These are phyloP conservation scores for Caenorhabditis angaria DNA, from an alignment of 2,888 invertebrate genomes.

Conservation along the genomic window DNA sequence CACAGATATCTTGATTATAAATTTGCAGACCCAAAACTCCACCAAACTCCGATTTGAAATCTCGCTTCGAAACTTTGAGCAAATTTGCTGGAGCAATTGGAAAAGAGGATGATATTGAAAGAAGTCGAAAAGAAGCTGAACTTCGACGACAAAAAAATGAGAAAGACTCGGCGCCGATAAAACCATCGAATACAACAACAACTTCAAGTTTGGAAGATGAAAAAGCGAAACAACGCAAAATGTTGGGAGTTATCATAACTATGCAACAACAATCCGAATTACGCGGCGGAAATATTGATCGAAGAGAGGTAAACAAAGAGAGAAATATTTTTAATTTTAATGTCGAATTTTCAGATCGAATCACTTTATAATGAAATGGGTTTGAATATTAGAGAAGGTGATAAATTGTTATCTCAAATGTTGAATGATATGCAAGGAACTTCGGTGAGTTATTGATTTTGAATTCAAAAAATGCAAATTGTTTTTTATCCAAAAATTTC, in stretches of 20 bases:
- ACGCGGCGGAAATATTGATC: background rate
- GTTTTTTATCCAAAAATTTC: background rate
- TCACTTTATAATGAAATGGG: background rate
- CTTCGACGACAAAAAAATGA: background rate
- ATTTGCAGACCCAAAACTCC: background rate
- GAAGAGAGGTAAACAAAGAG: conserved; percentile 7
- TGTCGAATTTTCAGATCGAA: background rate
- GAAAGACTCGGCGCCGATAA: background rate
- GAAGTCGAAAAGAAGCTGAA: background rate
- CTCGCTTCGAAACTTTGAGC: background rate
- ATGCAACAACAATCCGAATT: conserved; percentile 1
- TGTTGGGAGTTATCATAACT: conserved; percentile 8
- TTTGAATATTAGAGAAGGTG: background rate
- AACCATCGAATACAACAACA: background rate
- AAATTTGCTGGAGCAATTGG: background rate
- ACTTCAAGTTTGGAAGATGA: background rate
- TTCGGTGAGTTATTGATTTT: background rate
- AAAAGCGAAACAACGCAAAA: background rate
- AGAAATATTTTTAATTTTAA: no score
- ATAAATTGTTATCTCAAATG: background rate
- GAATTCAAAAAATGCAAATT: background rate
- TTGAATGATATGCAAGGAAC: background rate
- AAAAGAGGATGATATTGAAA: background rate
- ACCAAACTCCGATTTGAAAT: background rate
- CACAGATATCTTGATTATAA: background rate